Base-by-base conservation (phyloP, 1,140 invertebrate genomes). In the Littorina saxatilis region DNA sequence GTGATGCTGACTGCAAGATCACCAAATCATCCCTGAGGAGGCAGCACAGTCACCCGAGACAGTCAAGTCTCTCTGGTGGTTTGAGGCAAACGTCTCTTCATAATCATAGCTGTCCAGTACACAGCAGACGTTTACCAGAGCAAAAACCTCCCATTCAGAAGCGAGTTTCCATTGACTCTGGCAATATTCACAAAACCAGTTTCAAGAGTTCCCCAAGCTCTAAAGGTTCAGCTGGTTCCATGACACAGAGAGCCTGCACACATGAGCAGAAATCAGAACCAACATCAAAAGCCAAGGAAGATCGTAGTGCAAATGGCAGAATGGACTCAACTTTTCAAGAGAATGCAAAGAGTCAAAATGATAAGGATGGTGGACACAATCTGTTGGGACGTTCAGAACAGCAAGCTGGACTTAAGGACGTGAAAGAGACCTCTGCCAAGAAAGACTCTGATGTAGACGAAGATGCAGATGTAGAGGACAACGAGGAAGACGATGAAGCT, bases 1-100 rank as follows among this genome's bases (percentile, higher is more conserved):
- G 43, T n/a, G 73, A 75, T 29, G 50, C 27, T 2, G 73, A 52
- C 43, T 75, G 43, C 43, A 52, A 75, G 73, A 75, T 52, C 43
- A 52, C 43, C 11, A 11, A 27, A 13, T 50, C 43, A 5, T 50
- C 50, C 43, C 29, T 52, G n/a, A 23, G 27, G 20, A 47, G 37
- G 32, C 50, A 7, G 27, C 43, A 20, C 5, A 29, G 61, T 66
- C 32, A 23, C 11, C n/a, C n/a, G 23, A 66, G n/a, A 66, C 32
- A 66, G 32, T 9, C n/a, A n/a, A n/a, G n/a, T n/a, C n/a, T n/a
- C n/a, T n/a, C n/a, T n/a, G n/a, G n/a, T n/a, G n/a, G n/a, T n/a
- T n/a, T 27, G 32, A 5, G 23, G n/a, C 61, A 66, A 35, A 66
- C n/a, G 61, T 11, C 5, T 23, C 43, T 5, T 20, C 66, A 39